These are phyloP conservation scores for Chrysochloris asiatica DNA, from an alignment of 2,113 vertebrate species.

Conservation along the genomic window DNA sequence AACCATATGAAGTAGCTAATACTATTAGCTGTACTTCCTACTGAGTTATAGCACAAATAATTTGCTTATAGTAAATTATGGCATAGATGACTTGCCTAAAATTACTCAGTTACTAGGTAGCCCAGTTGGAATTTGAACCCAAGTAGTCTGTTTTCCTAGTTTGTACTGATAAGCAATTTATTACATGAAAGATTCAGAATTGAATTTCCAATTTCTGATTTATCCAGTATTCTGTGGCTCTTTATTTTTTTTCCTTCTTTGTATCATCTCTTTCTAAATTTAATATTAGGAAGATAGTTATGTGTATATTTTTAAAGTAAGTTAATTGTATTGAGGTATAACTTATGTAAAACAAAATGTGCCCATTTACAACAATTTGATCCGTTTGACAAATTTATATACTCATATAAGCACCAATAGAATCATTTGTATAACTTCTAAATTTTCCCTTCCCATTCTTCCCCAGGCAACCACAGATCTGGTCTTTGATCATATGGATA, in stretches of 20 bases:
- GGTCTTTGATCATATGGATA: not conserved
- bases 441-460: not conserved
- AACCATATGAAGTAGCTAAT: not conserved
- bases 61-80: not conserved
- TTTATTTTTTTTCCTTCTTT: not conserved
- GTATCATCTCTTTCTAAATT: constrained; percentile 3
- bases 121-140: not conserved
- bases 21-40: not conserved
- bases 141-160: not conserved
- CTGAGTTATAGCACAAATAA: constrained; percentile 21
- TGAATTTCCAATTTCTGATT: not conserved
- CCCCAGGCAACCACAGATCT: not conserved
- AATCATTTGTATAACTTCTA: not conserved
- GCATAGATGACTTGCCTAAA: not conserved
- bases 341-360: not conserved
- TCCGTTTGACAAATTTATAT: not conserved
- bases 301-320: constrained; percentile 26
- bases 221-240: not conserved
- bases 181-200: not conserved
- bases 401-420: not conserved
- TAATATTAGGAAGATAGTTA: too few species aligned
- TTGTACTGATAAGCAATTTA: not conserved
- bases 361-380: not conserved
- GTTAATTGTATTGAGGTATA: not conserved
- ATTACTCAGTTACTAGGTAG: not conserved